A percentile compares a stretch with the other conserved stretches of the same genome.
phyloP scores from a whole-genome alignment of 2,797 vertebrate genomes.

The Strix occidentalis region DNA sequence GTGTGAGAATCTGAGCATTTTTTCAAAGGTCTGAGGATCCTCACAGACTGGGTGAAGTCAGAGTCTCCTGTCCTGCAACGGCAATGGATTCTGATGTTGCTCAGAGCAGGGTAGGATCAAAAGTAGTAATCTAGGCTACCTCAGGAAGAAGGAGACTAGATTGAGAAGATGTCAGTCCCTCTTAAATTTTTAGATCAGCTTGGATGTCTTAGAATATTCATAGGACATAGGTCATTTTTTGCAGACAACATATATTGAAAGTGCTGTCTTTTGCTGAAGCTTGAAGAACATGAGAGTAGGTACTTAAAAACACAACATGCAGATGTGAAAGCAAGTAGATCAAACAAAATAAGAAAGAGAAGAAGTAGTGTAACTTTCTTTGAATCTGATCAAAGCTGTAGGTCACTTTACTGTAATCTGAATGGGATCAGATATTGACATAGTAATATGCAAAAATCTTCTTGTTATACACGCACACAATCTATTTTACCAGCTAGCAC shows the following conservation, averaged over 20 bases:
- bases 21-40: not conserved
- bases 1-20: not conserved
- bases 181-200: not conserved
- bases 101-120: not conserved
- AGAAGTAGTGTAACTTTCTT: not conserved
- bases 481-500: not conserved
- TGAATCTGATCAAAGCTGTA: not conserved
- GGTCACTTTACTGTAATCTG: not conserved
- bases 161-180: not conserved
- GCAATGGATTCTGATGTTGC: not conserved
- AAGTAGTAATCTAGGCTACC: not conserved
- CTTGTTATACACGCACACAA: accelerated
- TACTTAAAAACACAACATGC: not conserved
- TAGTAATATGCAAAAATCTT: not conserved
- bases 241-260: not conserved
- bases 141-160: not conserved
- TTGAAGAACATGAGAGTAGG: not conserved
- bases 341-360: not conserved
- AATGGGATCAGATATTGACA: not conserved
- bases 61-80: not conserved
- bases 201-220: not conserved
- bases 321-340: not conserved
- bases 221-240: not conserved
- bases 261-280: not conserved
- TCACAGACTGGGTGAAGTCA: not conserved